A percentile compares a stretch with the other conserved stretches of the same genome.
Evolutionary conservation across 2,113 vertebrate species (phyloP).

Genomic region (Platysternon megacephalum): DNA sequence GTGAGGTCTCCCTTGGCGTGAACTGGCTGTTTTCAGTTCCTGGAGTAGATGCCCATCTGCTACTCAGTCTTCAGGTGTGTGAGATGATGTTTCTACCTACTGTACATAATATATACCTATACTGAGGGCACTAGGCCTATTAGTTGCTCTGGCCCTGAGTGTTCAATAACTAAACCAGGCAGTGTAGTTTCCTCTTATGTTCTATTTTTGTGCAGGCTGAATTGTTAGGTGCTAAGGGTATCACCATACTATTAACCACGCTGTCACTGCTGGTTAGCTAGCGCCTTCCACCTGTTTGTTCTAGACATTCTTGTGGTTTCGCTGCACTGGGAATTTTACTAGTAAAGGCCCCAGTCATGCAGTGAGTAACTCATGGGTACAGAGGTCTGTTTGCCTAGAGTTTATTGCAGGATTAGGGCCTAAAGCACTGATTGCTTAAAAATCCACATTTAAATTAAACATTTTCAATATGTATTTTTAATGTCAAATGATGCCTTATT

Average conservation of each 20-base stretch:
- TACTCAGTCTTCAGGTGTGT: neutral
- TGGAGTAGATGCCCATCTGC: neutral
- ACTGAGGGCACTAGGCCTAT: neutral
- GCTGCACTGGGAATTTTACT: rapidly evolving
- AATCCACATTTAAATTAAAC: neutral
- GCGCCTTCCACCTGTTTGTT: neutral
- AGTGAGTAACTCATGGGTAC: neutral
- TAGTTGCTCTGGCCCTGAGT: neutral
- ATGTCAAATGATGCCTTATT: rapidly evolving
- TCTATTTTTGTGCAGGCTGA: neutral
- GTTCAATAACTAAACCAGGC: neutral
- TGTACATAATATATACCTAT: neutral
- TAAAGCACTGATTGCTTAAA: too few relatives aligned
- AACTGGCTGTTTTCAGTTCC: neutral
- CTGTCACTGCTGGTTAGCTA: rapidly evolving
- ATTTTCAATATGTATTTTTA: neutral
- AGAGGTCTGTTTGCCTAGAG: rapidly evolving
- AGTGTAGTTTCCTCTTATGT: neutral
- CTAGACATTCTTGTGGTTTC: neutral
- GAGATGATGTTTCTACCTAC: neutral
- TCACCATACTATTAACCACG: neutral
- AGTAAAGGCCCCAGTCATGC: neutral
- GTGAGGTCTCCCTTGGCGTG: neutral
- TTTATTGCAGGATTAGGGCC: rapidly evolving
- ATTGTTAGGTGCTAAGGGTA: neutral